phyloP scores from a whole-genome alignment of 2,888 invertebrate species.

The Campoletis raptor region DNA sequence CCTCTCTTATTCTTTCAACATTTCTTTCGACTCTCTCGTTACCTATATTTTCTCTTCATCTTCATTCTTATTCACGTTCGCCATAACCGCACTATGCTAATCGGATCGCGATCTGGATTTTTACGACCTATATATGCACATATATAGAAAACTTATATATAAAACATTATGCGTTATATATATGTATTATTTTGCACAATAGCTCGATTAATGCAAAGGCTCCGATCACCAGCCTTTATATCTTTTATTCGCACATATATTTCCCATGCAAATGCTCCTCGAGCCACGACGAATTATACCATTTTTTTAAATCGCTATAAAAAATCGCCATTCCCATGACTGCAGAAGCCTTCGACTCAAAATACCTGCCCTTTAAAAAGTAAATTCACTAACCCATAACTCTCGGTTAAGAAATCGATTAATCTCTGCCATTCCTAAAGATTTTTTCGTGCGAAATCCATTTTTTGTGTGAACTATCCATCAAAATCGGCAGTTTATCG shows the following conservation, averaged over 20 bases:
- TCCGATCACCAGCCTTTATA: conserved; percentile 40
- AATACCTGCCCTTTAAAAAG: conserved; percentile 20
- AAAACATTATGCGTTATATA: not conserved
- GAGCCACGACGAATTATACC: conserved; percentile 47
- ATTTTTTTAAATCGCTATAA: conserved; percentile 31
- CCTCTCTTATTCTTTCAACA: conserved; percentile 34
- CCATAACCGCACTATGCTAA: conserved; percentile 69
- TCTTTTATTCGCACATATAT: conserved; percentile 43
- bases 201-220: conserved; percentile 26
- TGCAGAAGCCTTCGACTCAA: not conserved
- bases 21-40: conserved; percentile 36
- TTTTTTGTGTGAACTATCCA: not conserved
- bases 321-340: conserved; percentile 47
- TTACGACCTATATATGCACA: conserved; percentile 9
- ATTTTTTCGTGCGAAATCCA: conserved; percentile 3
- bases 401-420: conserved; percentile 32
- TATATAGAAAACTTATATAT: not conserved
- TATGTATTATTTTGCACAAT: conserved; percentile 16
- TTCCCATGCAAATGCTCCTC: conserved; percentile 53
- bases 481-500: not conserved
- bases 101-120: conserved; percentile 70
- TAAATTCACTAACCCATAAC: conserved; percentile 21
- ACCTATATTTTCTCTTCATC: conserved; percentile 26
- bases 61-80: conserved; percentile 59
- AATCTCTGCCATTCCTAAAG: conserved; percentile 16